Percentiles rank a stretch among this genome's conserved stretches.
Conservation (phyloP, 2,888 invertebrate genomes). For the Melanotus villosus region DNA sequence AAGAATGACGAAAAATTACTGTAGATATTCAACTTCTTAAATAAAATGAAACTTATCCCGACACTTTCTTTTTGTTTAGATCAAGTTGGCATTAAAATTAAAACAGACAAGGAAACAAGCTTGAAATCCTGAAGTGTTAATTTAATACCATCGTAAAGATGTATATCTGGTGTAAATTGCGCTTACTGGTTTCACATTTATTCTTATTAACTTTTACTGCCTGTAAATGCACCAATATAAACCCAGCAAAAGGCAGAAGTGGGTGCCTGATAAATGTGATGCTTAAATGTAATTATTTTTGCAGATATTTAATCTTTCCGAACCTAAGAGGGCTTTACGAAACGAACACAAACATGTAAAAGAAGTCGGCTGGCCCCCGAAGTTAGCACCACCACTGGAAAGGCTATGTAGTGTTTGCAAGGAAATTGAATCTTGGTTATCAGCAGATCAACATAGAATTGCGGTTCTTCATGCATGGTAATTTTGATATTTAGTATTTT, state of each 20-base stretch:
- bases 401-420: slow-evolving; percentile 93
- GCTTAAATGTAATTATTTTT: too few relatives aligned
- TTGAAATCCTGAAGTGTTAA: slow-evolving; percentile 25
- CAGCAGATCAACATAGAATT: slow-evolving; percentile 86
- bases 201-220: background rate
- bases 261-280: too few relatives aligned
- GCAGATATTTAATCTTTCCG: slow-evolving; percentile 91
- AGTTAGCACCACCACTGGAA: slow-evolving; percentile 90
- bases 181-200: slow-evolving; percentile 1
- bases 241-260: too few relatives aligned
- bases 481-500: slow-evolving; percentile 58
- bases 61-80: too few relatives aligned
- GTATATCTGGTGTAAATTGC: background rate
- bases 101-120: background rate
- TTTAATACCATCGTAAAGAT: slow-evolving; percentile 22
- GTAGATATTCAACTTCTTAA: too few relatives aligned
- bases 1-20: too few relatives aligned
- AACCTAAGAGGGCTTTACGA: slow-evolving; percentile 75
- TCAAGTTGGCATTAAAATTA: too few relatives aligned
- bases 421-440: slow-evolving; percentile 93
- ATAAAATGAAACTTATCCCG: too few relatives aligned
- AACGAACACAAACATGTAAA: slow-evolving; percentile 78
- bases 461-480: slow-evolving; percentile 91
- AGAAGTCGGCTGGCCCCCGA: slow-evolving; percentile 89
- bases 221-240: background rate